phyloP scores from a whole-genome alignment of 2,113 vertebrate species.

The Motacilla tschutschensis region DNA sequence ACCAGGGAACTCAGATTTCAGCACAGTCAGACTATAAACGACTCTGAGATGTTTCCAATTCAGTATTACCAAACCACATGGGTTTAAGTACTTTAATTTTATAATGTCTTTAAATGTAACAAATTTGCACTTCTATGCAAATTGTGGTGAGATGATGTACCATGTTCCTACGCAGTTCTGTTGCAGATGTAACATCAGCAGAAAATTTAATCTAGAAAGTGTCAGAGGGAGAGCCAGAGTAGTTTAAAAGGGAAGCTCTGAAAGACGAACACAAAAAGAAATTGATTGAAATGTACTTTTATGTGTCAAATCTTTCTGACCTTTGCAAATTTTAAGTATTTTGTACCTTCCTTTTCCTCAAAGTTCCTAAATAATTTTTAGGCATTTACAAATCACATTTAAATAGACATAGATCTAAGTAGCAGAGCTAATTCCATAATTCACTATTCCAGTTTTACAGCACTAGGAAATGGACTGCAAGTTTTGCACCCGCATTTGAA shows the following conservation, averaged over 20 bases:
- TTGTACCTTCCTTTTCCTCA: neutral
- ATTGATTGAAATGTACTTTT: conserved; percentile 19
- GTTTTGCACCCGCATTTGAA: conserved; percentile 1
- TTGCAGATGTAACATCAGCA: neutral
- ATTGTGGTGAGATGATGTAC: neutral
- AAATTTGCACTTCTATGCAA: neutral
- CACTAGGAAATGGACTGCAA: neutral
- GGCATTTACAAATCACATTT: conserved; percentile 21
- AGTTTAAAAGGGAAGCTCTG: neutral
- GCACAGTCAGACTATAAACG: conserved; percentile 5
- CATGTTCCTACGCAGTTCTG: neutral
- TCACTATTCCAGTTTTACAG: conserved; percentile 1
- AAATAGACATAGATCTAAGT: conserved; percentile 17
- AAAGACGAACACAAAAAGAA: conserved; percentile 12
- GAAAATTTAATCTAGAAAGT: neutral
- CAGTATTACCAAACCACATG: neutral
- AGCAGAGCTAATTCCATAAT: conserved; percentile 3
- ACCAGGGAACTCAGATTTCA: conserved; percentile 23
- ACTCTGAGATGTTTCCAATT: neutral
- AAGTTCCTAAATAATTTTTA: neutral
- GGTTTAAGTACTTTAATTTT: neutral
- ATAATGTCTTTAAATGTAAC: neutral
- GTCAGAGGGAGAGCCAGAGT: neutral
- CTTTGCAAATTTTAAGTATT: conserved; percentile 1
- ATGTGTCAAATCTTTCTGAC: neutral